Conservation (phyloP, 2,888 invertebrate genomes). For the Caenorhabditis japonica region DNA sequence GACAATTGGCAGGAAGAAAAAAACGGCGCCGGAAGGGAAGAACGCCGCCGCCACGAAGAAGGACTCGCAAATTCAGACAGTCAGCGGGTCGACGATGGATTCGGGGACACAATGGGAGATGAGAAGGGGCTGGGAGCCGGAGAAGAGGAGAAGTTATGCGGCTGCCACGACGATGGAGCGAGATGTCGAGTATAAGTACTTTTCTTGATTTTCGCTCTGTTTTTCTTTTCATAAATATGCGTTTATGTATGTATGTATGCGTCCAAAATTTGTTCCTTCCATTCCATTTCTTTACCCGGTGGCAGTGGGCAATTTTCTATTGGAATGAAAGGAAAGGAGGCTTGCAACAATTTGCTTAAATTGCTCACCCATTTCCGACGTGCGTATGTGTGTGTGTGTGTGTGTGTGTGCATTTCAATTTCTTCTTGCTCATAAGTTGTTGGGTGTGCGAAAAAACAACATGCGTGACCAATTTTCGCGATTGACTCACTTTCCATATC, state of each 20-base stretch:
- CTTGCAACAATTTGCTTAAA: conserved; percentile 38
- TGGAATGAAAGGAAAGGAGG: neutral
- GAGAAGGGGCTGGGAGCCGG: conserved; percentile 9
- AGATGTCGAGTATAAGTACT: conserved; percentile 42
- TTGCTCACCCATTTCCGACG: conserved; percentile 22
- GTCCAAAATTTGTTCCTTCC: neutral
- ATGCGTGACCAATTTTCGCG: conserved; percentile 32
- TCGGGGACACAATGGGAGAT: conserved; percentile 43
- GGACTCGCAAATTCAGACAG: conserved; percentile 43
- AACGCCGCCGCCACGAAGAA: conserved; percentile 13
- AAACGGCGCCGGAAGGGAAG: conserved; percentile 15
- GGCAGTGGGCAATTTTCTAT: conserved; percentile 10
- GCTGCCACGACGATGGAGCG: conserved; percentile 45
- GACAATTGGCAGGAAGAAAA: conserved; percentile 22
- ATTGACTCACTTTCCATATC: conserved; percentile 35
- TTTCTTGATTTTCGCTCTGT: conserved; percentile 10
- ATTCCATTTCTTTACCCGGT: neutral
- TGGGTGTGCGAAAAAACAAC: conserved; percentile 20
- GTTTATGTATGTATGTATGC: too few relatives aligned
- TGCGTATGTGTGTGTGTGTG: neutral
- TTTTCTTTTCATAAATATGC: neutral
- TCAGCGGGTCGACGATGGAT: conserved; percentile 30
- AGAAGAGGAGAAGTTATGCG: conserved; percentile 43
- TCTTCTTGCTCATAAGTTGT: conserved; percentile 36
- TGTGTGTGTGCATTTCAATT: conserved; percentile 40